These are phyloP conservation scores for Paradisaea rubra DNA, from an alignment of 2,113 vertebrate species.

Conservation along the genomic window DNA sequence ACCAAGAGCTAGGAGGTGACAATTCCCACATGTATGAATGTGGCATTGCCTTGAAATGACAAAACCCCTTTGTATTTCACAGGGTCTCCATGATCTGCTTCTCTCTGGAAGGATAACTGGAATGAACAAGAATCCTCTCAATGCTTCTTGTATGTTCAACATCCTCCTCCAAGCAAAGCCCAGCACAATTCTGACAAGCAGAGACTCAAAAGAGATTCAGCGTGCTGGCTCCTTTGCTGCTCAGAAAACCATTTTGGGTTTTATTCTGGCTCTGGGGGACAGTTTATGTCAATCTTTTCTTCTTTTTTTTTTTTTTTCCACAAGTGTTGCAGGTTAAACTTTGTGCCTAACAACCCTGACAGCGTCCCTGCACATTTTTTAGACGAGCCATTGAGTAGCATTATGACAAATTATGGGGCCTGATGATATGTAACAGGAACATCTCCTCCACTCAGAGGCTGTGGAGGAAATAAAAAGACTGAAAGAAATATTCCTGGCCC, in stretches of 20 bases:
- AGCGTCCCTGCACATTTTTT: background rate
- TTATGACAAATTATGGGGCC: slow-evolving; percentile 43
- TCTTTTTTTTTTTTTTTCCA: background rate
- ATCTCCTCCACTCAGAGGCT: background rate
- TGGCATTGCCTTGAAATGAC: background rate
- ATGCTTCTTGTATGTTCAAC: background rate
- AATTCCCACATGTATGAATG: background rate
- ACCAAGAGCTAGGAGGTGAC: background rate
- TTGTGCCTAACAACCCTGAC: background rate
- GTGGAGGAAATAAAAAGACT: slow-evolving; percentile 29
- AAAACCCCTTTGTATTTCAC: background rate
- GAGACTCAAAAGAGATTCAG: slow-evolving; percentile 11
- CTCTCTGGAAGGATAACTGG: background rate
- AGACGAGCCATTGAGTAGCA: slow-evolving; percentile 9
- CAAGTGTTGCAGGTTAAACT: slow-evolving; percentile 20
- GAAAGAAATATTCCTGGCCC: background rate
- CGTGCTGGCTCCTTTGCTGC: background rate
- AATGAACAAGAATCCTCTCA: background rate
- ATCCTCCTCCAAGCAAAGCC: slow-evolving; percentile 1
- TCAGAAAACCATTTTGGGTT: slow-evolving; percentile 1
- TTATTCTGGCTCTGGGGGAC: slow-evolving; percentile 13
- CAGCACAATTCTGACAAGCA: background rate
- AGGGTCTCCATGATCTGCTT: background rate
- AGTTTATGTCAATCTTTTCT: slow-evolving; percentile 18
- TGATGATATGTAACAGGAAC: slow-evolving; percentile 26